Conservation (phyloP, 2,888 invertebrate genomes). For the Papilio protenor region DNA sequence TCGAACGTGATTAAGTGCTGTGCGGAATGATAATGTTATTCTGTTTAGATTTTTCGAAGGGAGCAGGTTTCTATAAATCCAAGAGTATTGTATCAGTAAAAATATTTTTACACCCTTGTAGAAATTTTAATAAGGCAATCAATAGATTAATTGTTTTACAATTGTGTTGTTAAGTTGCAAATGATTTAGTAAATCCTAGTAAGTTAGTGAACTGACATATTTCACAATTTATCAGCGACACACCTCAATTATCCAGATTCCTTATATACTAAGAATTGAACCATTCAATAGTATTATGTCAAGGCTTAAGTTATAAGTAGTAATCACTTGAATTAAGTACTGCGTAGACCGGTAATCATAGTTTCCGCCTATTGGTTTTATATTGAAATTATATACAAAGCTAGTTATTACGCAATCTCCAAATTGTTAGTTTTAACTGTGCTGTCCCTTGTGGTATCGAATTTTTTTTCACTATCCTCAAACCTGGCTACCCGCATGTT, state of each 20-base stretch:
- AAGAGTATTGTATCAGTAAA: no score
- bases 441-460: not conserved
- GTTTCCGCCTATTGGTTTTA: slow-evolving; percentile 20
- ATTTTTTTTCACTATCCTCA: not conserved
- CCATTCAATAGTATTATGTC: not conserved
- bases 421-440: not conserved
- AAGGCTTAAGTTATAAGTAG: slow-evolving; percentile 7
- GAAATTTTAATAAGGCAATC: no score
- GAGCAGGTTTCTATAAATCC: not conserved
- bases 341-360: slow-evolving; percentile 18
- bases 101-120: no score
- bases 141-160: no score
- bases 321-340: not conserved
- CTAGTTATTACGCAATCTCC: slow-evolving; percentile 11
- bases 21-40: slow-evolving; percentile 58
- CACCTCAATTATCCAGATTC: not conserved
- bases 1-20: slow-evolving; percentile 65
- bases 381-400: not conserved
- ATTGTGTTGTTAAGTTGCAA: no score
- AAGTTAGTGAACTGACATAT: not conserved
- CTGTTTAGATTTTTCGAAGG: slow-evolving; percentile 26
- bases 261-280: not conserved
- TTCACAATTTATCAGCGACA: not conserved
- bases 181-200: no score
- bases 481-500: slow-evolving; percentile 15